Evolutionary conservation across 2,113 vertebrate genomes (phyloP), one percentile per base, ranked within the genome.

Genomic region (Plectropomus leopardus): DNA sequence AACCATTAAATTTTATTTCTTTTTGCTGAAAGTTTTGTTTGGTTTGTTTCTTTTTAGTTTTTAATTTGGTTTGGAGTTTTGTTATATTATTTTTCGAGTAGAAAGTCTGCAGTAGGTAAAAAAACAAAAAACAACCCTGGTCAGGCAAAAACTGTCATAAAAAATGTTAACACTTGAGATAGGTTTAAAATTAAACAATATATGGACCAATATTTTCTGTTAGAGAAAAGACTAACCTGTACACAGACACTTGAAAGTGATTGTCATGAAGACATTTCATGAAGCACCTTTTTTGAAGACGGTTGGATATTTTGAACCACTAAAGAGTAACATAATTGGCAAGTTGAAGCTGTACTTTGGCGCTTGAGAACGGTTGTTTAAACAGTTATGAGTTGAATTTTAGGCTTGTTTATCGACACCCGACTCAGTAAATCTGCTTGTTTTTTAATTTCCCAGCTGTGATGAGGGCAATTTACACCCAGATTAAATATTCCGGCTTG

Each of bases 1-100:
- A 96, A 98, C 95, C 96, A 98, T 99, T 99, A 99, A 99, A 99
- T 99, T 98, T 98, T 96, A 92, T 97, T 99, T 99, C 93, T 94
- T 98, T 99, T 98, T 96, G 96, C 95, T 95, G 95, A 95, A 96
- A 77, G 93, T 97, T 98, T 97, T 96, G 88, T 97, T 98, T 97
- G 95, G 96, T 98, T 98, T 91, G 94, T 96, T 97, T 95, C 95
- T 95, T 96, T 92, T 90, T 75, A 82, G 71, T 3, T 30, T 69
- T 76, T 76, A 63, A 34, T 86, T 78, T 70, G 16, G 1, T 84
- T 83, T 80, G 34, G 3, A 45, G 13, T 76, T 84, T 59, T 66
- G 28, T 78, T 80, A 36, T 53, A 3, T 80, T 61, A 6, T 40
- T 86, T 83, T 74, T 76, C 26, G 23, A 0, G 42, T 24, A 48